Conservation (phyloP, 64 coral and sea anemone genomes). For the Stylophora pistillata region DNA sequence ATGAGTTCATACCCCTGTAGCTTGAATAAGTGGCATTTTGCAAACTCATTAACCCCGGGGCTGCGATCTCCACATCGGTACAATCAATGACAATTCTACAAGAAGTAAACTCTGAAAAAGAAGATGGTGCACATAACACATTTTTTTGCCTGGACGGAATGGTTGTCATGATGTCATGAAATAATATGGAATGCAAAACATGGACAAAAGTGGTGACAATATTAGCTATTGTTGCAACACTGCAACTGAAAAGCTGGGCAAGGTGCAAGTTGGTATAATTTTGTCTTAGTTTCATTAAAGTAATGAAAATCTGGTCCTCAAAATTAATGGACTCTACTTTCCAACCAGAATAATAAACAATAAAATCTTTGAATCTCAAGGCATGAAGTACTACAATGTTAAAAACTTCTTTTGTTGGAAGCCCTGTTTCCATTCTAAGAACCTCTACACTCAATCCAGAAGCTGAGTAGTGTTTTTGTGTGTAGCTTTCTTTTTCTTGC, state of each 20-base stretch:
- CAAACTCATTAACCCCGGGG: constrained; percentile 29
- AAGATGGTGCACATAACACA: constrained; percentile 19
- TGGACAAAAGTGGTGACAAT: constrained; percentile 32
- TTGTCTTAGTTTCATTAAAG: constrained; percentile 41
- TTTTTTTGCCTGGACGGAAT: constrained; percentile 39
- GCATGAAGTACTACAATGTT: constrained; percentile 6
- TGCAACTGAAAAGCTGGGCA: constrained; percentile 36
- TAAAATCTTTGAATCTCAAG: constrained; percentile 38
- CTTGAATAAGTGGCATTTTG: constrained; percentile 39
- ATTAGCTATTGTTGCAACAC: constrained; percentile 34
- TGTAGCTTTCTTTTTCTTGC: background rate
- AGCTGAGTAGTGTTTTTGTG: constrained; percentile 23
- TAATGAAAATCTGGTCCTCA: constrained; percentile 37
- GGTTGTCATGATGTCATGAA: constrained; percentile 1
- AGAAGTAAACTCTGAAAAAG: constrained; percentile 22
- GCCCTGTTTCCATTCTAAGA: constrained; percentile 25
- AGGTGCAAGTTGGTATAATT: constrained; percentile 19
- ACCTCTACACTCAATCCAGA: constrained; percentile 7
- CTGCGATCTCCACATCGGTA: constrained; percentile 31
- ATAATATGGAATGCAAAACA: constrained; percentile 39
- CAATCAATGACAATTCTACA: constrained; percentile 49
- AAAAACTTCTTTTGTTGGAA: constrained; percentile 15
- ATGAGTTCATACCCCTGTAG: constrained; percentile 38
- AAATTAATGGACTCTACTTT: constrained; percentile 23
- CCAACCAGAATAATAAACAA: constrained; percentile 28